These are phyloP conservation scores for Phanerotoma sp. DNA, from an alignment of 2,888 invertebrate genomes.

Conservation along the genomic window DNA sequence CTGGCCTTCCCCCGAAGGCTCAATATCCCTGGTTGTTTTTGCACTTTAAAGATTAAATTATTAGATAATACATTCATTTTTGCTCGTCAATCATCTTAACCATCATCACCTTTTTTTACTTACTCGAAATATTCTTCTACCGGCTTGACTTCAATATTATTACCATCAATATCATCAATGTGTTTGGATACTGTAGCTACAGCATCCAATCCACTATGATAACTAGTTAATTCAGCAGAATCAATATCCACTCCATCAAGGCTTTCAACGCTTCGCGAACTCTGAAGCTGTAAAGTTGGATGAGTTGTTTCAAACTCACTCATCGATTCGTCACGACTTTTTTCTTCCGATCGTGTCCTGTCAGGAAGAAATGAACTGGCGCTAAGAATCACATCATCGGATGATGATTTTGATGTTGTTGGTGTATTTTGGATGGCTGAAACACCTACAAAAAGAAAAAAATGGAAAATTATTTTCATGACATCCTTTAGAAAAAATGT, in stretches of 20 bases:
- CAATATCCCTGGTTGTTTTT: conserved; percentile 44
- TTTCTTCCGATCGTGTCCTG: conserved; percentile 36
- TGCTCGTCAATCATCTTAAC: background rate
- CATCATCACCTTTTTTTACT: no score
- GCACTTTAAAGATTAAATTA: conserved; percentile 35
- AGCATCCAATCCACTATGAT: conserved; percentile 41
- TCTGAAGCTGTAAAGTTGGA: conserved; percentile 41
- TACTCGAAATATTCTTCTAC: conserved; percentile 53
- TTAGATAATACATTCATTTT: conserved; percentile 3
- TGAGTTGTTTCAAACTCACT: conserved; percentile 40
- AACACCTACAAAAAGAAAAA: conserved; percentile 38
- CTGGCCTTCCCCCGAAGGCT: conserved; percentile 70
- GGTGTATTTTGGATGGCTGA: conserved; percentile 48
- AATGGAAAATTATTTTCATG: background rate
- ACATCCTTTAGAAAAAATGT: no score
- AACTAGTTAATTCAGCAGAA: conserved; percentile 27
- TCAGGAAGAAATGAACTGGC: conserved; percentile 43
- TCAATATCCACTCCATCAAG: conserved; percentile 31
- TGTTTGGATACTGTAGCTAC: conserved; percentile 49
- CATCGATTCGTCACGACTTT: conserved; percentile 27
- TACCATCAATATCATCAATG: conserved; percentile 50
- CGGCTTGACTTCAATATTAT: conserved; percentile 52
- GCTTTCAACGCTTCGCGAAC: conserved; percentile 39
- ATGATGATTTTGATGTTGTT: conserved; percentile 41
- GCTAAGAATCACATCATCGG: conserved; percentile 44